phyloP scores from a whole-genome alignment of 1,140 invertebrate genomes.

The Oreohelix idahoensis region DNA sequence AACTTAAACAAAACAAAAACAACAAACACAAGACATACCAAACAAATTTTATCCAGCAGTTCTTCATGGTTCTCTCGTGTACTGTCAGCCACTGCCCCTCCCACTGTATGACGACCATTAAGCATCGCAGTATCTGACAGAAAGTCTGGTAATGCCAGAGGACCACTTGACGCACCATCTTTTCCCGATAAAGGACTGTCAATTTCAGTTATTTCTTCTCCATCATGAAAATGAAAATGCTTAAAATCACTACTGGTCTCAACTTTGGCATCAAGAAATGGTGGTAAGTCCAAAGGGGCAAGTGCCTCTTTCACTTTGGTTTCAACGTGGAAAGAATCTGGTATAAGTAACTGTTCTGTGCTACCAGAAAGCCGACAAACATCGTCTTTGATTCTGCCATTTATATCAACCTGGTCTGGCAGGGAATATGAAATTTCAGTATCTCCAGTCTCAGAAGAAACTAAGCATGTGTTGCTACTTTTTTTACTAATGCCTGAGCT shows the following conservation, averaged over 20 bases:
- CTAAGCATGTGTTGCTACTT: background rate
- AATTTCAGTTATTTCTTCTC: background rate
- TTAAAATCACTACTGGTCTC: background rate
- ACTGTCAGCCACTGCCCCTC: background rate
- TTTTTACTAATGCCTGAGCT: background rate
- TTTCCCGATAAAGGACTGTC: background rate
- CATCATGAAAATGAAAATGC: background rate
- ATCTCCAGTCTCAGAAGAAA: background rate
- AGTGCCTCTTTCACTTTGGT: background rate
- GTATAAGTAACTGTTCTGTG: background rate
- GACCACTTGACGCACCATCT: background rate
- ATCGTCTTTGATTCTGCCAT: background rate
- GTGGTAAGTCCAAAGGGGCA: background rate
- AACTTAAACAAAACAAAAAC: background rate
- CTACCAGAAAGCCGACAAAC: background rate
- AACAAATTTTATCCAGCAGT: conserved; percentile 2
- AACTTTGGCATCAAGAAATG: background rate
- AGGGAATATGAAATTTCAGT: background rate
- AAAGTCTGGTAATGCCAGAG: conserved; percentile 28
- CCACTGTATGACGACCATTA: background rate
- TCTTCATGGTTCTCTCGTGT: background rate
- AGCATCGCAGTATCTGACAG: conserved; percentile 16
- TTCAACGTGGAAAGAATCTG: background rate
- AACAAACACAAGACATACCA: conserved; percentile 9
- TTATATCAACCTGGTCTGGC: background rate